A percentile compares a stretch with the other conserved stretches of the same genome.
phyloP scores from a whole-genome alignment of 1,140 invertebrate species.

The Pachypeltis micranthus region DNA sequence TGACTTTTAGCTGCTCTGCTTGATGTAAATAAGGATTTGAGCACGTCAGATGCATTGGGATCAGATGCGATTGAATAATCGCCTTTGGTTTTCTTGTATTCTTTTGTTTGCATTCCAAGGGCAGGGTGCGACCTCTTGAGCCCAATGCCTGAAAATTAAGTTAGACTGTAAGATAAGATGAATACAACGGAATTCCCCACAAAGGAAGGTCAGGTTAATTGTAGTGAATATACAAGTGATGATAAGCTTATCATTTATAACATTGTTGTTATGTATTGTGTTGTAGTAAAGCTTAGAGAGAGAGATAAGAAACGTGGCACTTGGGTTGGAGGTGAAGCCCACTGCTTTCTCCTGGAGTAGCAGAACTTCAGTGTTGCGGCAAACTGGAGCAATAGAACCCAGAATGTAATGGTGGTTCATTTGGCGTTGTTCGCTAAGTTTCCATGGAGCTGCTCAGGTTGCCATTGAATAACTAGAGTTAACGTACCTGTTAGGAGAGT shows the following conservation, averaged over 20 bases:
- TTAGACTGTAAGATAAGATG: conserved; percentile 3
- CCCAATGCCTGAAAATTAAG: background rate
- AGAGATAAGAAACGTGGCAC: too few species aligned
- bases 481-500: too few species aligned
- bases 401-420: too few species aligned
- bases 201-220: background rate
- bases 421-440: too few species aligned
- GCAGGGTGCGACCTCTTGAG: conserved; percentile 8
- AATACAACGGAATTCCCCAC: background rate
- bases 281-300: too few species aligned
- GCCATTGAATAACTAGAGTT: too few species aligned
- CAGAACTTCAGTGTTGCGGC: too few species aligned
- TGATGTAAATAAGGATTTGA: conserved; percentile 89
- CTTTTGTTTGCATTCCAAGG: conserved; percentile 43
- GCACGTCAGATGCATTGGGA: conserved; percentile 76
- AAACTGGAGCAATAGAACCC: too few species aligned
- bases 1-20: conserved; percentile 77
- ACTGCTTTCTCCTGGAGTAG: too few species aligned
- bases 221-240: background rate
- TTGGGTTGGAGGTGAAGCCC: too few species aligned
- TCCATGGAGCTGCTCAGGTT: too few species aligned
- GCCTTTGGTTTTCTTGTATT: conserved; percentile 61
- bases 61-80: conserved; percentile 83
- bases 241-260: background rate
- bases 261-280: background rate